phyloP scores from a whole-genome alignment of 1,140 invertebrate species.

The Aplysia californica region DNA sequence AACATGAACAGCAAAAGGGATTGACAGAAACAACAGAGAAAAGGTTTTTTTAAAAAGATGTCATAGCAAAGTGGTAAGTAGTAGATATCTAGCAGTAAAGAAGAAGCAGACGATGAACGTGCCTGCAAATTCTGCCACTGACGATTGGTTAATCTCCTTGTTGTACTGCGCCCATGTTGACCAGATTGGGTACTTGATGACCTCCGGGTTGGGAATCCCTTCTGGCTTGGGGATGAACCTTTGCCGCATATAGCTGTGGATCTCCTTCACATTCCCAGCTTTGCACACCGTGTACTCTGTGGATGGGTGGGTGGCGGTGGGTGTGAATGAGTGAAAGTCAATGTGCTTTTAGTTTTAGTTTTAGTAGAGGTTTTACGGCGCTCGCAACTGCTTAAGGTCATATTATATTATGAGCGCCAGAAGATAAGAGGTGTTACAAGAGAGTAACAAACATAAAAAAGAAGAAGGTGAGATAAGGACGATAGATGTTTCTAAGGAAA shows the following conservation, averaged over 20 bases:
- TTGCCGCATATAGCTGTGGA: conserved; percentile 44
- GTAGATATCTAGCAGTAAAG: not conserved
- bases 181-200: conserved; percentile 86
- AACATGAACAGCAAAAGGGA: no score
- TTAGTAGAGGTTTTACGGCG: no score
- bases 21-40: no score
- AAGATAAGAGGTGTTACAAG: no score
- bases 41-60: not conserved
- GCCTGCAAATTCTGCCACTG: conserved; percentile 77
- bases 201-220: conserved; percentile 75
- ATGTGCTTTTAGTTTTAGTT: no score
- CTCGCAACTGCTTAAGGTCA: no score
- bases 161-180: conserved; percentile 89
- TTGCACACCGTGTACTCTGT: conserved; percentile 48
- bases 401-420: no score
- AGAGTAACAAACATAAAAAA: no score
- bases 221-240: conserved; percentile 49
- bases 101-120: conserved; percentile 51
- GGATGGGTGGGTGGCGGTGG: not conserved
- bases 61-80: not conserved
- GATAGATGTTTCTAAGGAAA: no score
- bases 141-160: conserved; percentile 73
- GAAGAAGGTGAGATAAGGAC: no score
- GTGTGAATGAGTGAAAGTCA: no score
- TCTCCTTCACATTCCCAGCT: conserved; percentile 40